Percentiles rank a stretch among this genome's conserved stretches.
phyloP scores from a whole-genome alignment of 2,113 vertebrate species.

The Columba janthina region DNA sequence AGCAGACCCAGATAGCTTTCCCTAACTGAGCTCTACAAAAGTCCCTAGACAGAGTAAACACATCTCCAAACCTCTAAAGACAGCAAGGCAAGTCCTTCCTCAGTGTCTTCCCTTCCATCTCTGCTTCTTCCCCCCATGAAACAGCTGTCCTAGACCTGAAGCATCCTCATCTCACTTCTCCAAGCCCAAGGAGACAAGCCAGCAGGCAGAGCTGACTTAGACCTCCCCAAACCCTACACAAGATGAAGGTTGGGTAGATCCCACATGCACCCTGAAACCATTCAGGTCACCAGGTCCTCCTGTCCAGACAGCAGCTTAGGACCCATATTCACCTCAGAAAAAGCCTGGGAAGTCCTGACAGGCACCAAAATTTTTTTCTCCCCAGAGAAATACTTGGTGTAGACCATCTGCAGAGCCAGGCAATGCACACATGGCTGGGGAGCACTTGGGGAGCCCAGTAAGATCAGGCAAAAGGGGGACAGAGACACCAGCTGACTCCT shows the following conservation, averaged over 20 bases:
- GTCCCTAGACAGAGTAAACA: not conserved
- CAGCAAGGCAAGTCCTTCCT: not conserved
- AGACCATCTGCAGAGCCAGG: not conserved
- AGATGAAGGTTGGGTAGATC: not conserved
- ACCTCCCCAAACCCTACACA: not conserved
- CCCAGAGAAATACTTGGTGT: not conserved
- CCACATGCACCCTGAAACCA: not conserved
- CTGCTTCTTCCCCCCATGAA: not conserved
- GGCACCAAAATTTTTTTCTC: not conserved
- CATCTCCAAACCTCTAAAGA: rapidly evolving
- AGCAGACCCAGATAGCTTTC: not conserved
- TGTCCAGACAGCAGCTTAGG: not conserved
- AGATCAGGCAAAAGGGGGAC: not conserved
- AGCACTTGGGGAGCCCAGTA: not conserved
- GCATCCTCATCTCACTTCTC: not conserved
- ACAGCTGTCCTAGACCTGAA: not conserved
- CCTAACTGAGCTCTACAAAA: not conserved
- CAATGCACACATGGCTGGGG: not conserved
- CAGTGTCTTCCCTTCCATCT: not conserved
- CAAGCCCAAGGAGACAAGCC: not conserved
- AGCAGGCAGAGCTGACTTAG: not conserved
- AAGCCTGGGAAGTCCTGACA: not conserved
- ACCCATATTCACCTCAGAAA: not conserved
- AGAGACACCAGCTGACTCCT: not conserved
- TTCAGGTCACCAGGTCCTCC: not conserved